Evolutionary conservation across 2,113 vertebrate species (phyloP).

Genomic region (Acanthochromis polyacanthus): DNA sequence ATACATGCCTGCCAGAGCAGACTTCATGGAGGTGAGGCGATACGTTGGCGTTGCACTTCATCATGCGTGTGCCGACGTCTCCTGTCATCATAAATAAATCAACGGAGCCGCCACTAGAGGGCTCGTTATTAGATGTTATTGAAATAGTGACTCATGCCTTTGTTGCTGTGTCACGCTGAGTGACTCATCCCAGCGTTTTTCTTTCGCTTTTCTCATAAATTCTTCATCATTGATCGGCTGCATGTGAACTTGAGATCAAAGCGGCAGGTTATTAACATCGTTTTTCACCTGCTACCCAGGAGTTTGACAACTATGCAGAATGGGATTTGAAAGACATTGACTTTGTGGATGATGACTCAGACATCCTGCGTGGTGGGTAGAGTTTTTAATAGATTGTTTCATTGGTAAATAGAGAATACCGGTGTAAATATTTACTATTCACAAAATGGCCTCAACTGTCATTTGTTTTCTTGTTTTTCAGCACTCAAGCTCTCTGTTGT

Average conservation of each 20-base stretch:
- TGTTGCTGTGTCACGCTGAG: background rate
- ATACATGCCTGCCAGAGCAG: constrained; percentile 98
- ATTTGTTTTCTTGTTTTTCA: constrained; percentile 59
- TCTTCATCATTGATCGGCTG: constrained; percentile 9
- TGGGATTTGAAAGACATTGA: constrained; percentile 99
- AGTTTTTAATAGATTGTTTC: background rate
- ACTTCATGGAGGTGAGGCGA: constrained; percentile 94
- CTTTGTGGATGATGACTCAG: constrained; percentile 99
- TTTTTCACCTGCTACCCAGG: constrained; percentile 80
- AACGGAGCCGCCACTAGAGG: background rate
- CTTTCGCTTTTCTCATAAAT: background rate
- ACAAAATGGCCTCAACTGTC: background rate
- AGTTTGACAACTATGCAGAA: constrained; percentile 99
- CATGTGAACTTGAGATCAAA: background rate
- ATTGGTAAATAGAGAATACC: background rate
- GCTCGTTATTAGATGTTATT: background rate
- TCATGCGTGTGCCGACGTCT: background rate
- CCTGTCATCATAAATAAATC: background rate
- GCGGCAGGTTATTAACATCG: background rate
- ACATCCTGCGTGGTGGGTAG: constrained; percentile 93
- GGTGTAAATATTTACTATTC: background rate
- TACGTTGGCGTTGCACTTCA: background rate
- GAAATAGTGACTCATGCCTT: constrained; percentile 14
- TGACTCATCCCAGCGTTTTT: constrained; percentile 1
- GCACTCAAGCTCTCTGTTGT: constrained; percentile 98